phyloP scores from a whole-genome alignment of 2,113 vertebrate species.

The Tyto alba region DNA sequence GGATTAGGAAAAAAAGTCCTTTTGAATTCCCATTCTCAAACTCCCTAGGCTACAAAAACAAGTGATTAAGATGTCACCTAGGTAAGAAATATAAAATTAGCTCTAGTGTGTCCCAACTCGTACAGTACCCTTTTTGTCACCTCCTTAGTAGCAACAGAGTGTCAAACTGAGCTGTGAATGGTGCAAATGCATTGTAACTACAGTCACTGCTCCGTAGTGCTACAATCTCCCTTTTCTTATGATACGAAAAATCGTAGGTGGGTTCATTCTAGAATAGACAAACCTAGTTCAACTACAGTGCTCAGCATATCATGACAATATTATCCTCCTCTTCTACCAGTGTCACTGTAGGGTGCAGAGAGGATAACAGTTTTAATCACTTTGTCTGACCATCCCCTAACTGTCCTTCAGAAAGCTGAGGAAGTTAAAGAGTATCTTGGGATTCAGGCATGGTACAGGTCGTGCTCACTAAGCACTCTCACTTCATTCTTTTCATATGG shows the following conservation, averaged over 20 bases:
- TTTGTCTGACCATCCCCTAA: not conserved
- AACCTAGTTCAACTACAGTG: not conserved
- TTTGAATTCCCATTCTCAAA: not conserved
- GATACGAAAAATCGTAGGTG: not conserved
- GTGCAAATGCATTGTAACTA: not conserved
- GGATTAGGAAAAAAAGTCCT: not conserved
- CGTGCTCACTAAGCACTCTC: not conserved
- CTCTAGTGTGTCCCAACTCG: accelerated
- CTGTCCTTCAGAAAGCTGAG: not conserved
- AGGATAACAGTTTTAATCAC: not conserved
- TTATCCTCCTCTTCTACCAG: not conserved
- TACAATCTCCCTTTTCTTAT: not conserved
- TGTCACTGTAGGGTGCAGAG: not conserved
- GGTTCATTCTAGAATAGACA: not conserved
- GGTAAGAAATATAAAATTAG: not conserved
- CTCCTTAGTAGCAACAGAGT: not conserved
- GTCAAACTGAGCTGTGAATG: not conserved
- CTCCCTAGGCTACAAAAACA: not conserved
- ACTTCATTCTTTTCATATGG: not conserved
- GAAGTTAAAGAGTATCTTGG: not conserved
- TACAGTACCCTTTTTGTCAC: not conserved
- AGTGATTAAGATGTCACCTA: not conserved
- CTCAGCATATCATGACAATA: not conserved
- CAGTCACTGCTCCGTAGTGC: not conserved
- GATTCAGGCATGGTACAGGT: not conserved